Base-by-base conservation (phyloP, 2,113 vertebrate genomes). In the Cichladusa arquata region DNA sequence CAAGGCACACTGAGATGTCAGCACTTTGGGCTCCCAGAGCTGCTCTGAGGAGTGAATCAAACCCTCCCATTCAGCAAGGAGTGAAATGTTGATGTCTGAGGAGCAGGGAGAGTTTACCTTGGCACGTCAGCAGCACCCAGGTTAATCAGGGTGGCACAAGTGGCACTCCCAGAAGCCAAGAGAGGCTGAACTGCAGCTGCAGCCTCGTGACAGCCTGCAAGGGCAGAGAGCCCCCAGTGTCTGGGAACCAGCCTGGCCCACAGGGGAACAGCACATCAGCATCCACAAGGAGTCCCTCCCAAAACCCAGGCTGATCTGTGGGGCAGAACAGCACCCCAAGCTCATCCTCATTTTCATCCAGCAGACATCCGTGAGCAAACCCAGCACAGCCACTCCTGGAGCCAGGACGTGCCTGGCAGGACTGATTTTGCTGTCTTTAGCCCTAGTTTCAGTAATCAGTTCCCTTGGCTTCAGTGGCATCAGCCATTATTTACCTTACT, bases 401-500 rank as follows among this genome's bases (percentile, higher is more conserved):
- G 62, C 56, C 71, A 83, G 67, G 58, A 86, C 4, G 5, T 78
- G 80, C 56, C 67, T 67, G 31, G 40, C 8, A 95, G 51, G 36
- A 56, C 88, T 86, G 76, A 90, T 90, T 86, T 64, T 81, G 51
- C 72, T 94, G 60, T 60, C 40, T 92, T 83, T 71, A 94, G 81
- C 40, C 53, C 48, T 48, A 42, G 60, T 88, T 94, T 88, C 8
- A 1, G 48, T 64, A 80, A n/a, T 78, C 8, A 2, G 53, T 57
- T 83, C 65, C 71, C 71, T 78, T 86, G 90, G 69, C 72, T 94
- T 92, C 61, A 23, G 44, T 47, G 56, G 48, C 80, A 86, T 88
- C 80, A 95, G 70, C 73, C 57, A 58, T 95, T 86, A 94, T 94
- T 94, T 92, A 97, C 77, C 57, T 91, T 92, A 61, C 48, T 26